Evolutionary conservation across 2,888 invertebrate species (phyloP).

Genomic region (Rhaphigaster nebulosa): DNA sequence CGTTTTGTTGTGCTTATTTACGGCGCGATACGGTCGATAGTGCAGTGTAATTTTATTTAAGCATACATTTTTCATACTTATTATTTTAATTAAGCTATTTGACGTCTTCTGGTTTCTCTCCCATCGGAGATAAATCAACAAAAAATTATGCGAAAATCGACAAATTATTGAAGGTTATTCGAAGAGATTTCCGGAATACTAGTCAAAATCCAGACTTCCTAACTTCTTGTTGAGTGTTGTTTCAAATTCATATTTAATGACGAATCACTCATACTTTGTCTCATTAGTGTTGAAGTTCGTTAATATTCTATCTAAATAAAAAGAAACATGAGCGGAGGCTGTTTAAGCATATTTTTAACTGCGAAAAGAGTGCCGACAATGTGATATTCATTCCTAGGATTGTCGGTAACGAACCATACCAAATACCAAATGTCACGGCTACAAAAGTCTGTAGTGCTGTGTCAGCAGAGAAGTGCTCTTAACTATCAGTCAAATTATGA

Average conservation of each 20-base stretch:
- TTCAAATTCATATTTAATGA: not conserved
- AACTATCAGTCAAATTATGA: not conserved
- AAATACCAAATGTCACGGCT: slow-evolving; percentile 36
- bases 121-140: too few species aligned
- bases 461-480: not conserved
- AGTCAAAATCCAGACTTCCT: too few species aligned
- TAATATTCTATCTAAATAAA: not conserved
- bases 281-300: not conserved
- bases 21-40: not conserved
- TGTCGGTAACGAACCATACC: slow-evolving; percentile 35
- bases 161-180: too few species aligned
- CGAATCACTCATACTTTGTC: not conserved
- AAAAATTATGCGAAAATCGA: too few species aligned
- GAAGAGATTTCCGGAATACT: too few species aligned
- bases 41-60: not conserved
- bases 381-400: slow-evolving; percentile 28
- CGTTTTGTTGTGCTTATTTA: slow-evolving; percentile 7
- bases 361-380: not conserved
- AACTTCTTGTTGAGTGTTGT: too few species aligned
- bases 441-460: not conserved
- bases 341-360: not conserved
- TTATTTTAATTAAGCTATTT: not conserved
- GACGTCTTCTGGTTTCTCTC: not conserved
- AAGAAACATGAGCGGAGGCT: not conserved
- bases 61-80: not conserved